These are phyloP conservation scores for Metaphire vulgaris DNA, from an alignment of 1,140 invertebrate species.

Conservation along the genomic window DNA sequence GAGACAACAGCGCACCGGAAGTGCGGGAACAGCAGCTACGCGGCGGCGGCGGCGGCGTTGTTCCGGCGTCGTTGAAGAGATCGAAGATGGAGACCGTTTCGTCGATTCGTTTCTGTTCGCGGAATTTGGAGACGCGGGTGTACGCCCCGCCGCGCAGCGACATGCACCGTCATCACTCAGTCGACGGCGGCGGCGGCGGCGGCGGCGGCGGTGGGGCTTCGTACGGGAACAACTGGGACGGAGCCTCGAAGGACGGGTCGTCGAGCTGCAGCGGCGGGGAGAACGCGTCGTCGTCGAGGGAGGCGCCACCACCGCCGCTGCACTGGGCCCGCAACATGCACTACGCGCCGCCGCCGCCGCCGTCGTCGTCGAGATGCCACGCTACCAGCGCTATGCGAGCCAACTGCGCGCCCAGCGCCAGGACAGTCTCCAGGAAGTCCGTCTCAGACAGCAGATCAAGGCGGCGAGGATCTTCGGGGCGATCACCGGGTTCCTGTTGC, in stretches of 20 bases:
- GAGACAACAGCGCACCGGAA: too few relatives aligned
- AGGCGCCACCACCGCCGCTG: background rate
- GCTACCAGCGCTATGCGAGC: conserved; percentile 5
- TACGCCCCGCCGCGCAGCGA: too few relatives aligned
- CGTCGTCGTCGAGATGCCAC: too few relatives aligned
- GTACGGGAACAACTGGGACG: too few relatives aligned
- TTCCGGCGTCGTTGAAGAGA: too few relatives aligned
- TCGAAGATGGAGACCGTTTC: background rate
- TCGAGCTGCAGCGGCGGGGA: background rate
- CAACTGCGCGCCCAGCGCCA: conserved; percentile 11
- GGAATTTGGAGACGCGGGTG: background rate
- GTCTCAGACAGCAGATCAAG: conserved; percentile 5
- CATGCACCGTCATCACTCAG: too few relatives aligned
- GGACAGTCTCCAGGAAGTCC: background rate
- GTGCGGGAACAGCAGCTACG: background rate
- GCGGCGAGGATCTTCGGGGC: background rate
- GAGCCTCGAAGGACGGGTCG: background rate
- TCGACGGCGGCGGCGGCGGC: too few relatives aligned
- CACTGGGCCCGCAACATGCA: conserved; percentile 1
- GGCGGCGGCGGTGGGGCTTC: background rate
- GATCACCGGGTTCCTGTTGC: conserved; percentile 9
- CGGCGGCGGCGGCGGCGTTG: too few relatives aligned
- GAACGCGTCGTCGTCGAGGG: too few relatives aligned
- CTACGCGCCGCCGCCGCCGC: too few relatives aligned
- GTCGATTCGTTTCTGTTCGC: background rate